phyloP scores from a whole-genome alignment of 2,888 invertebrate species.

The Melanargia galathea region DNA sequence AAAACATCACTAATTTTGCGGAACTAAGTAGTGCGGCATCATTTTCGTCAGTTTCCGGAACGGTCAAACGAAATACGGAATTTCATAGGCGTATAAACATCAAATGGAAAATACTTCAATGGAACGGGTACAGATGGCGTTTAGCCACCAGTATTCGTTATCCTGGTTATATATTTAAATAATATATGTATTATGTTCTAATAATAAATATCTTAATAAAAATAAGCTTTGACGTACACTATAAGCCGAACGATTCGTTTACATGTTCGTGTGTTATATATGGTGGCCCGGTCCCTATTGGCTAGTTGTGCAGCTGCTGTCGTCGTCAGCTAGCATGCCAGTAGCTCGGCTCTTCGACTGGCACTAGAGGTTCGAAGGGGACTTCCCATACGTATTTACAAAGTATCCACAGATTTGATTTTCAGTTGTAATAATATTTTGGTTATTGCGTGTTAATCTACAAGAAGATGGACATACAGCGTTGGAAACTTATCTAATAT shows the following conservation, averaged over 20 bases:
- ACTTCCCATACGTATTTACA: too few relatives aligned
- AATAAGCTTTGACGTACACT: not conserved
- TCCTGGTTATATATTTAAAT: conserved; percentile 1
- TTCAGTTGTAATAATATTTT: too few relatives aligned
- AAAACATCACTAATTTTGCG: not conserved
- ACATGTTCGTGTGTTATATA: not conserved
- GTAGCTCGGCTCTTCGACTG: too few relatives aligned
- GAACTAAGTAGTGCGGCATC: not conserved
- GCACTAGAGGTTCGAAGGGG: too few relatives aligned
- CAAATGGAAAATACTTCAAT: not conserved
- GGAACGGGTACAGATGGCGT: not conserved
- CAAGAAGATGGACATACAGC: too few relatives aligned
- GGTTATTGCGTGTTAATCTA: too few relatives aligned
- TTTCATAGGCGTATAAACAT: not conserved
- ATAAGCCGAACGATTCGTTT: not conserved
- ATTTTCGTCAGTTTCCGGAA: not conserved
- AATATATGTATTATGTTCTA: too few relatives aligned
- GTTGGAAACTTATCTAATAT: too few relatives aligned
- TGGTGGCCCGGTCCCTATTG: conserved; percentile 6
- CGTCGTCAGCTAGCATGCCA: too few relatives aligned
- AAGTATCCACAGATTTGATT: too few relatives aligned
- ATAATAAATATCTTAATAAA: conserved; percentile 10
- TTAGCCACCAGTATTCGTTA: not conserved
- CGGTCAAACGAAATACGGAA: too few relatives aligned
- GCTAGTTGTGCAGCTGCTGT: not conserved